Evolutionary conservation across 2,888 invertebrate genomes (phyloP).

Genomic region (Noctuana brunneofusca): DNA sequence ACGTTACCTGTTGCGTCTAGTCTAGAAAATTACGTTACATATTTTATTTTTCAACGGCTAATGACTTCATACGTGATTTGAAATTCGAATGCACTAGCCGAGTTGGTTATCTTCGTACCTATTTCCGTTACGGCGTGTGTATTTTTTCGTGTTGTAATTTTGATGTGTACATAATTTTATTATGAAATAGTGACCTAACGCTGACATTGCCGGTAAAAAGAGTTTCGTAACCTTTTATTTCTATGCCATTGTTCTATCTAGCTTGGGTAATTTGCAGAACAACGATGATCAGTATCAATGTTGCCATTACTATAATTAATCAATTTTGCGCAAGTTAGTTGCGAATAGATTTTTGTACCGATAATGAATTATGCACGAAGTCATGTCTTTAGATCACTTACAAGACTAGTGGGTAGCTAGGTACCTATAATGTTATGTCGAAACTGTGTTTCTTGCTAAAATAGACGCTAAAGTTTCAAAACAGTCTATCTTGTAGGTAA

Average conservation of each 20-base stretch:
- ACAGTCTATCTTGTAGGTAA: constrained; percentile 2
- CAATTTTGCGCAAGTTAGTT: constrained; percentile 29
- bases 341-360: constrained; percentile 24
- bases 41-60: constrained; percentile 17
- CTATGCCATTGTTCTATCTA: constrained; percentile 30
- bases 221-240: constrained; percentile 29
- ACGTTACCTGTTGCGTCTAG: constrained; percentile 45
- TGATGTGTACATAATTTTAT: constrained; percentile 29
- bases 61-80: constrained; percentile 25
- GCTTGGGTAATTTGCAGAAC: constrained; percentile 27
- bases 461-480: constrained; percentile 4
- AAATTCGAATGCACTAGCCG: constrained; percentile 31
- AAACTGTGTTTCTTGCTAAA: constrained; percentile 16
- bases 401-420: background rate
- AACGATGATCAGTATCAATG: constrained; percentile 27
- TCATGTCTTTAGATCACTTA: constrained; percentile 24
- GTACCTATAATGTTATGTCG: constrained; percentile 19
- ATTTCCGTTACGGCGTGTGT: constrained; percentile 27
- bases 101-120: constrained; percentile 20
- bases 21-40: constrained; percentile 36
- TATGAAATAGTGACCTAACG: constrained; percentile 42
- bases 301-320: constrained; percentile 32
- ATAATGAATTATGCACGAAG: constrained; percentile 30
- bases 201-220: constrained; percentile 30
- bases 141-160: constrained; percentile 24